Base-by-base conservation (phyloP, 1,140 invertebrate species). In the Leptopilina clavipes region DNA sequence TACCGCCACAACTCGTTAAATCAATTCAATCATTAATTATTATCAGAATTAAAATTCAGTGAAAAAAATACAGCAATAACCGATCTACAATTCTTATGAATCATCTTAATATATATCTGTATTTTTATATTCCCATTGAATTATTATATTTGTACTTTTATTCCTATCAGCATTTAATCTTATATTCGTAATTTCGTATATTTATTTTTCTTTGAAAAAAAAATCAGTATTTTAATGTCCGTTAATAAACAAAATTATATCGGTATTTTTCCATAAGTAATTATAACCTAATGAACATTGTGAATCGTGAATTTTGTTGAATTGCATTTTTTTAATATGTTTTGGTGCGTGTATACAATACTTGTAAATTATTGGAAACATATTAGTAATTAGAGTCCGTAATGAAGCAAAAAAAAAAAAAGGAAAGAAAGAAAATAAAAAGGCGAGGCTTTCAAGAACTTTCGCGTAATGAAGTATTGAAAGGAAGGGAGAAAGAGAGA, bases 381-480 rank as follows among this genome's bases (percentile, higher is more conserved):
- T 52, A 52, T 52, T 52, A 52, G 48, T 52, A 52, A 52, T 52
- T 52, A 52, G 48, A 45, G 44, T 45, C 11, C 11, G 12, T 37
- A 65, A n/a, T n/a, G 11, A n/a, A 65, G 59, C 12, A n/a, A 31
- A 65, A 37, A 65, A 59, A 3, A 22, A 10, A 54, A 40, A 40
- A 40, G 37, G 3, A 40, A 3, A 7, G 2, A 40, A 40, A 40
- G 1, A 31, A 31, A 31, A 31, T n/a, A 31, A 40, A 9, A 25
- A 25, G 10, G 19, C 1, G 19, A 37, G 25, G 22, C 59, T 65
- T 65, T 65, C 22, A 12, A 65, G 59, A 65, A 65, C 59, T 65
- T 37, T 65, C 59, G 25, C 22, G 59, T 65, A 65, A 65, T 65
- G 22, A 65, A 12, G 12, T 11, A 65, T 31, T 31, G 25, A 65